A percentile compares a stretch with the other conserved stretches of the same genome.
phyloP scores from a whole-genome alignment of 2,113 vertebrate species.

The Cyphomyrus discorhynchus region DNA sequence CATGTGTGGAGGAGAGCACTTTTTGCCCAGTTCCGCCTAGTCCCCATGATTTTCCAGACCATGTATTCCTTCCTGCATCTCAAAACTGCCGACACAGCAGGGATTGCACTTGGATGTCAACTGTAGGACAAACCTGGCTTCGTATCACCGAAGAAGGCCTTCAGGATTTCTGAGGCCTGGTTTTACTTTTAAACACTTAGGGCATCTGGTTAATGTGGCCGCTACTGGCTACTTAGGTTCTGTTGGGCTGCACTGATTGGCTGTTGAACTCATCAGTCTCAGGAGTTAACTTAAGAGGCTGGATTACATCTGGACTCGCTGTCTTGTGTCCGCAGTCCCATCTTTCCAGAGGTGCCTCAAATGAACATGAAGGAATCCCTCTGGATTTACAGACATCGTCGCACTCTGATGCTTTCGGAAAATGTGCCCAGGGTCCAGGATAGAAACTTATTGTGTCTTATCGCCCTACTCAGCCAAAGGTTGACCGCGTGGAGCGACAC shows the following conservation, averaged over 20 bases:
- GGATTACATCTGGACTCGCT: background rate
- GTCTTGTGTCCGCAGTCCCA: background rate
- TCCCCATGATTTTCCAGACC: background rate
- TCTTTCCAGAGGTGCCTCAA: background rate
- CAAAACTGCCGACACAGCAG: background rate
- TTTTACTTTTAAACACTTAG: background rate
- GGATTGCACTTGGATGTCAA: background rate
- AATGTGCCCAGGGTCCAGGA: background rate
- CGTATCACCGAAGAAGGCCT: background rate
- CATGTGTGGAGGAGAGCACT: background rate
- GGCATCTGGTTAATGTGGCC: background rate
- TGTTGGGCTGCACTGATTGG: background rate
- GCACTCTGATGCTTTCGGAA: background rate
- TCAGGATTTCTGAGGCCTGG: background rate
- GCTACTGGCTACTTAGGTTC: background rate
- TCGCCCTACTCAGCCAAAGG: background rate
- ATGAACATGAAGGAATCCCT: background rate
- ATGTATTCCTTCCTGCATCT: background rate
- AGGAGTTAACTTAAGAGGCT: background rate
- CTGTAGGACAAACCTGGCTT: background rate
- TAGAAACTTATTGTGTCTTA: background rate
- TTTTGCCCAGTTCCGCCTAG: background rate
- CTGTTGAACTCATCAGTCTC: background rate
- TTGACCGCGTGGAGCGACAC: background rate
- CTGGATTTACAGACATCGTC: background rate